These are phyloP conservation scores for Platycheirus albimanus DNA, from an alignment of 2,888 invertebrate species.

Conservation along the genomic window DNA sequence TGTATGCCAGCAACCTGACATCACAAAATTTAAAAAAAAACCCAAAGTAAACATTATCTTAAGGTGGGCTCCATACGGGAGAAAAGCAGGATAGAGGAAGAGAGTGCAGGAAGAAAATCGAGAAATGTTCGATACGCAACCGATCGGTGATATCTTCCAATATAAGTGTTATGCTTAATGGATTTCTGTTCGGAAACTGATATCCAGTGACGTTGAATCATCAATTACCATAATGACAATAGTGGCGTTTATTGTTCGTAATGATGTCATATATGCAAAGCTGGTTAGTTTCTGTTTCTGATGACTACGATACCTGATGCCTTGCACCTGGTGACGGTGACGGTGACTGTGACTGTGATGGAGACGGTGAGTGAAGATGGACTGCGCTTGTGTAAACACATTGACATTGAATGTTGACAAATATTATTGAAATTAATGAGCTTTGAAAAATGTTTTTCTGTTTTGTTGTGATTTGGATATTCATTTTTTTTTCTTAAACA, in stretches of 20 bases:
- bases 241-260: slow-evolving; percentile 74
- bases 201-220: slow-evolving; percentile 75
- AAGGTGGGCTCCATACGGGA: not conserved
- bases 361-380: slow-evolving; percentile 21
- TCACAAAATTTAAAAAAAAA: slow-evolving; percentile 24
- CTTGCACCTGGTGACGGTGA: slow-evolving; percentile 11
- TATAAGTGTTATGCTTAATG: slow-evolving; percentile 77
- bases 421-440: slow-evolving; percentile 39
- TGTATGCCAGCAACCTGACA: slow-evolving; percentile 64
- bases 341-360: too few relatives aligned
- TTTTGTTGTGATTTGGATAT: not conserved
- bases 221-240: slow-evolving; percentile 72
- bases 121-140: slow-evolving; percentile 58
- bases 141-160: slow-evolving; percentile 75
- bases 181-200: slow-evolving; percentile 76
- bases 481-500: not conserved
- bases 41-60: not conserved
- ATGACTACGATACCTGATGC: not conserved
- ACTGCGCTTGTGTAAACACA: slow-evolving; percentile 37
- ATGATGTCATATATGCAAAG: slow-evolving; percentile 75
- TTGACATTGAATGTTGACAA: slow-evolving; percentile 58
- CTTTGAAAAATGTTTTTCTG: not conserved
- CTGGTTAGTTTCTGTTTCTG: slow-evolving; percentile 15
- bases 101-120: slow-evolving; percentile 10
- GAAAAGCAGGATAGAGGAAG: not conserved